Evolutionary conservation across 2,888 invertebrate species (phyloP).

Genomic region (Gastracanthus pulcherrimus): DNA sequence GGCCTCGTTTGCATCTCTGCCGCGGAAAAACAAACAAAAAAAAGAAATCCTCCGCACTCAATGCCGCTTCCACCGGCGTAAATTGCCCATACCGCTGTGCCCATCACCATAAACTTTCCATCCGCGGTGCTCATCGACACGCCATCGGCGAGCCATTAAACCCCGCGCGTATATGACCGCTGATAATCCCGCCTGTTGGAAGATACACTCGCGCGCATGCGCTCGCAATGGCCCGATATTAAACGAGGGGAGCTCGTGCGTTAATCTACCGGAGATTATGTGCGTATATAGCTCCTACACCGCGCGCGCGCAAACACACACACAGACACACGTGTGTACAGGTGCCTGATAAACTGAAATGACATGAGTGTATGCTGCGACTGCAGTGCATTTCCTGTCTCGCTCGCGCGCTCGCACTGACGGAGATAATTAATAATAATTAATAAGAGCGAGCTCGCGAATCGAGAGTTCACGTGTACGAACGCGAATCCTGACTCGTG

Average conservation of each 20-base stretch:
- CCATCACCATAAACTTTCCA: constrained; percentile 13
- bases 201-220: not conserved
- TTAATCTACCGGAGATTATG: constrained; percentile 41
- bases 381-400: not conserved
- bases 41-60: not conserved
- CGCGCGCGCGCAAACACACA: no score
- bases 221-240: not conserved
- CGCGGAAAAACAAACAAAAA: not conserved
- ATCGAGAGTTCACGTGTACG: not conserved
- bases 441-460: not conserved
- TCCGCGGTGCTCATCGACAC: not conserved
- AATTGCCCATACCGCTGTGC: no score
- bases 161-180: not conserved
- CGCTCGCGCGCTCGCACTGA: not conserved
- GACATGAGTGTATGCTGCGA: not conserved
- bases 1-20: no score
- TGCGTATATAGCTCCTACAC: constrained; percentile 4
- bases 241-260: constrained; percentile 13
- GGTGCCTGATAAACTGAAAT: constrained; percentile 32
- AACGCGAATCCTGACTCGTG: not conserved
- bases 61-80: no score
- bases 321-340: no score
- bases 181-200: not conserved
- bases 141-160: not conserved
- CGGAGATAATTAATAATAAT: constrained; percentile 47